Base-by-base conservation (phyloP, 2,797 vertebrate species). In the Mus caroli region DNA sequence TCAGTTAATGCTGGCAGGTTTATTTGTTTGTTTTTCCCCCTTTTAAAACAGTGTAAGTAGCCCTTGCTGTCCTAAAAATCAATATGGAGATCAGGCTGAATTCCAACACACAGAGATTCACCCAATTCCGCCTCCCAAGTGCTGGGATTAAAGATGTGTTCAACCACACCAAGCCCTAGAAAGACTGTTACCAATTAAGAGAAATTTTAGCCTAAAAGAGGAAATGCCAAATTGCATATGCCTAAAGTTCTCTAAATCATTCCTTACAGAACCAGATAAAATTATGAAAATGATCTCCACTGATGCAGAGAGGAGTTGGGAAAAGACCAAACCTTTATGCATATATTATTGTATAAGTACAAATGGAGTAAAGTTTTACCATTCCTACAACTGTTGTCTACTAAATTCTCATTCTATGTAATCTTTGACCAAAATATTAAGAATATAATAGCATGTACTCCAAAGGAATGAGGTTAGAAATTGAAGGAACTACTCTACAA, bases 161-260 rank as follows among this genome's bases (percentile, higher is more conserved):
- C 12, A 50, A 69, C 12, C 1, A 46, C 11, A 52, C 19, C 28
- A n/a, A 52, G 12, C 40, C 31, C 31, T 52, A 91, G 69, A 95
- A 15, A 54, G 1, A 90, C 28, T 82, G 85, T 93, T 85, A 88
- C 8, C 91, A 78, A 75, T 43, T 76, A 84, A 75, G 26, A 93
- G 40, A 31, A 60, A 91, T 56, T 89, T 75, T 82, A 84, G 43
- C 15, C 37, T 78, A 58, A 52, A 37, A 88, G 56, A 94, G 78
- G 80, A 96, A 88, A 84, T 50, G 52, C 15, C 34, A 19, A 24
- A 88, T 62, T 92, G 28, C 92, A 88, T 85, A 89, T 60, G 62
- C 24, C 85, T 92, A 88, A 95, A 67, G 60, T 87, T 83, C 78
- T 37, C 58, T 94, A 77, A 96, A 91, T 50, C 80, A 94, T 6